Evolutionary conservation across 2,888 invertebrate species (phyloP).

Genomic region (Zaprionus bogoriensis): DNA sequence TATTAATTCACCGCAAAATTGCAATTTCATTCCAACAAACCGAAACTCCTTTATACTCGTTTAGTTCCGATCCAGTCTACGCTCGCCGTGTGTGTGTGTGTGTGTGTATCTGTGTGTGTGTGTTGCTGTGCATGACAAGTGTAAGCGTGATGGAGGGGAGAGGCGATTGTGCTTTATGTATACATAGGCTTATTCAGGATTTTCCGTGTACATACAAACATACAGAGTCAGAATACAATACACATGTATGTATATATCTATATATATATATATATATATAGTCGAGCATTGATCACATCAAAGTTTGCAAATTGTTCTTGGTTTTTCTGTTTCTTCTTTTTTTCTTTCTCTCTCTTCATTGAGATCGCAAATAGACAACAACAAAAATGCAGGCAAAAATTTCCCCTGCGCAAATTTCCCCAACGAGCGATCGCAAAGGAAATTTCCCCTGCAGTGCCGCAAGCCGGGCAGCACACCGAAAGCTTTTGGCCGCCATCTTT

Average conservation of each 20-base stretch:
- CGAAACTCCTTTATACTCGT: no score
- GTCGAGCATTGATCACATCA: conserved; percentile 44
- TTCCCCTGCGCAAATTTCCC: no score
- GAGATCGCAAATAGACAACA: no score
- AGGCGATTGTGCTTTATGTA: not conserved
- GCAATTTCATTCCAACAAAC: no score
- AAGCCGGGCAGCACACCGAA: no score
- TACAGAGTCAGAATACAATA: not conserved
- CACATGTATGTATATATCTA: conserved; percentile 12
- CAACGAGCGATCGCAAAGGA: no score
- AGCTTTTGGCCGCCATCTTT: no score
- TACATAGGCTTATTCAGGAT: not conserved
- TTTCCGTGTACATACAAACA: conserved; percentile 2
- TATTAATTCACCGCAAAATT: no score
- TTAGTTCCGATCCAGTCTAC: no score
- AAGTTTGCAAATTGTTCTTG: conserved; percentile 8
- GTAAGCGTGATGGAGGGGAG: no score
- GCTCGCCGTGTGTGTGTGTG: not conserved
- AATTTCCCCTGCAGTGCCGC: no score
- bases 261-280: conserved; percentile 9
- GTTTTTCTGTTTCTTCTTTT: not conserved
- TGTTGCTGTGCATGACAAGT: not conserved
- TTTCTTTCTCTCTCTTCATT: not conserved
- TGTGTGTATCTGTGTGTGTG: not conserved
- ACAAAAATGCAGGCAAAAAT: no score